Evolutionary conservation across 1,140 invertebrate genomes (phyloP).

Genomic region (Cyclina sinensis): DNA sequence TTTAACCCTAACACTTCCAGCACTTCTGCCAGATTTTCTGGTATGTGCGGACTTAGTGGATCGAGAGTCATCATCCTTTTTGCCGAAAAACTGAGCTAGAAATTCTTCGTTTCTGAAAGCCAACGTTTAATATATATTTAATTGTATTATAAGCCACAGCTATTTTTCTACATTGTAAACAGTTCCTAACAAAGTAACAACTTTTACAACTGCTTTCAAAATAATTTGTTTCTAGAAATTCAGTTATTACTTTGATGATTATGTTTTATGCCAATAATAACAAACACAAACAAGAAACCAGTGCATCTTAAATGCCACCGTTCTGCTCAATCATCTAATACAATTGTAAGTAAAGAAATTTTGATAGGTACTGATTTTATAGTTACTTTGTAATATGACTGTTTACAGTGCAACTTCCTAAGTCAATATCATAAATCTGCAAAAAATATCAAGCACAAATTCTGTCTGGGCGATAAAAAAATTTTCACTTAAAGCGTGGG

Average conservation of each 20-base stretch:
- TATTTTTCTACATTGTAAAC: slow-evolving; percentile 34
- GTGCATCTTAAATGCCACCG: no score
- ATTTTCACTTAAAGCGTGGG: no score
- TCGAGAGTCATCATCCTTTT: slow-evolving; percentile 26
- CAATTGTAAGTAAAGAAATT: background rate
- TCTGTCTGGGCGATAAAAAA: no score
- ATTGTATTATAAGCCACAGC: background rate
- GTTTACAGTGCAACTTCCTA: slow-evolving; percentile 50
- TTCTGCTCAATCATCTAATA: no score
- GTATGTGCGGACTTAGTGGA: slow-evolving; percentile 1
- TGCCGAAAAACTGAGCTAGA: slow-evolving; percentile 53
- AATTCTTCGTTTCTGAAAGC: slow-evolving; percentile 62
- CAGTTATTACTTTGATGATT: no score
- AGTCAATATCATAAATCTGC: no score
- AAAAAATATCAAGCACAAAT: no score
- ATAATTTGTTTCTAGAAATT: no score
- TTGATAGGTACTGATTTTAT: background rate
- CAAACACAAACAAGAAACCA: no score
- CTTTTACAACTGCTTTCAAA: background rate
- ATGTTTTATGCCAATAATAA: no score
- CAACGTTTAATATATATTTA: background rate
- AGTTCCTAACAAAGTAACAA: slow-evolving; percentile 58
- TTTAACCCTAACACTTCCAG: background rate
- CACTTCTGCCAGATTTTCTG: slow-evolving; percentile 1
- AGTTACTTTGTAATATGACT: slow-evolving; percentile 63